Percentiles rank a stretch among this genome's conserved stretches.
These are phyloP conservation scores for Notechis scutatus DNA, from an alignment of 2,113 vertebrate genomes.

Conservation along the genomic window DNA sequence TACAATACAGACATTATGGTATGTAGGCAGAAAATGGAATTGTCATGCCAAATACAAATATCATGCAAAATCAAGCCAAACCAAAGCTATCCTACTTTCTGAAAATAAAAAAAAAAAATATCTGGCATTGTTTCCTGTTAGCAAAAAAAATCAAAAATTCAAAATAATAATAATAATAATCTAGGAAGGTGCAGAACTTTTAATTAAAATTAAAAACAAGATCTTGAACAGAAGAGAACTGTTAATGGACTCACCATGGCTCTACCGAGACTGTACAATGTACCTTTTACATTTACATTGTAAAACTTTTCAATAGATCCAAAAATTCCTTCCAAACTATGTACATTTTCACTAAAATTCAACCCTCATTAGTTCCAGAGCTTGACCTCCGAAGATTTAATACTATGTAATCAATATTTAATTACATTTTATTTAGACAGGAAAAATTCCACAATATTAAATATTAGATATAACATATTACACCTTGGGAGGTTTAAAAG, in stretches of 20 bases:
- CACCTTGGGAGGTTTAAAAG: neutral
- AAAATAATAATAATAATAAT: no score
- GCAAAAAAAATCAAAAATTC: no score
- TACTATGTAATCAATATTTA: conserved; percentile 18
- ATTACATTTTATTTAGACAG: conserved; percentile 10
- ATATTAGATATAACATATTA: conserved; percentile 5
- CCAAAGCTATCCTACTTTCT: neutral
- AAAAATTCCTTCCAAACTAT: neutral
- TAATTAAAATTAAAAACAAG: neutral
- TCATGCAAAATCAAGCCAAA: neutral
- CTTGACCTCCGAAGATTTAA: neutral
- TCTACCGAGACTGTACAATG: neutral
- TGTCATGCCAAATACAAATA: neutral
- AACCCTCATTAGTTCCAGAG: neutral
- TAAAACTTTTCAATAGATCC: neutral
- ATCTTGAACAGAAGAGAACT: neutral
- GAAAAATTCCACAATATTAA: neutral
- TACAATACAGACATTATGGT: neutral
- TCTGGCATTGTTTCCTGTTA: neutral
- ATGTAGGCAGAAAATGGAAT: neutral
- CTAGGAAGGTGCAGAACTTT: neutral
- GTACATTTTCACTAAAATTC: neutral
- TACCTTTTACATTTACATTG: neutral
- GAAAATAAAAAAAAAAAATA: neutral
- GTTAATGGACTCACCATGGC: neutral